Base-by-base conservation (phyloP, 2,888 invertebrate species). In the Congeria kusceri region DNA sequence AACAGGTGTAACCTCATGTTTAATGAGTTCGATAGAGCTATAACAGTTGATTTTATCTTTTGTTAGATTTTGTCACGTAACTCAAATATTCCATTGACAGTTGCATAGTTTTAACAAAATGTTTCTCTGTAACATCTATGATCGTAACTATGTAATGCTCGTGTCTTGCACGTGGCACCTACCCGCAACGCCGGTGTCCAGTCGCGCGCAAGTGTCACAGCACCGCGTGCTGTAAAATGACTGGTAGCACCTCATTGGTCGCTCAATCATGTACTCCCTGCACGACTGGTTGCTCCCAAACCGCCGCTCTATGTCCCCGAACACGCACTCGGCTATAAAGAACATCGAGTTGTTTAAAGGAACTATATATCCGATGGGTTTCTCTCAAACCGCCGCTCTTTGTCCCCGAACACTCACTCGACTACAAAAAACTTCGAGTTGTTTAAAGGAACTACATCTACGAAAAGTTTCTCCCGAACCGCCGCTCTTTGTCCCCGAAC, bases 351-450 rank as follows among this genome's bases (percentile, higher is more conserved):
- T 7, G 32, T 32, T 32, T 32, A 7, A 32, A 32, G n/a, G n/a
- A n/a, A n/a, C n/a, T n/a, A n/a, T n/a, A n/a, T n/a, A n/a, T n/a
- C n/a, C 0, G 83, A 77, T n/a, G 69, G 58, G 9, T 63, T 59
- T 13, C 58, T 58, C 28, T 77, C 71, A 29, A 81, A 77, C 46
- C 71, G 74, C 44, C 77, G 61, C 57, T 85, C 83, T 9, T 47
- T 77, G 49, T 87, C 87, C 0, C 87, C 87, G 62, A 85, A 85
- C 3, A 84, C 77, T 64, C 87, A 87, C 1, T 44, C 57, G 1
- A 78, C 86, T 87, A 49, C 11, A 77, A 73, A 39, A 11, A 39
- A 39, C 32, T n/a, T n/a, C n/a, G n/a, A n/a, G n/a, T n/a, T n/a
- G n/a, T n/a, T n/a, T n/a, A n/a, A n/a, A n/a, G n/a, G n/a, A n/a